Evolutionary conservation across 1,140 invertebrate genomes (phyloP), one percentile per base, ranked within the genome.

Genomic region (Cardiocondyla obscurior): DNA sequence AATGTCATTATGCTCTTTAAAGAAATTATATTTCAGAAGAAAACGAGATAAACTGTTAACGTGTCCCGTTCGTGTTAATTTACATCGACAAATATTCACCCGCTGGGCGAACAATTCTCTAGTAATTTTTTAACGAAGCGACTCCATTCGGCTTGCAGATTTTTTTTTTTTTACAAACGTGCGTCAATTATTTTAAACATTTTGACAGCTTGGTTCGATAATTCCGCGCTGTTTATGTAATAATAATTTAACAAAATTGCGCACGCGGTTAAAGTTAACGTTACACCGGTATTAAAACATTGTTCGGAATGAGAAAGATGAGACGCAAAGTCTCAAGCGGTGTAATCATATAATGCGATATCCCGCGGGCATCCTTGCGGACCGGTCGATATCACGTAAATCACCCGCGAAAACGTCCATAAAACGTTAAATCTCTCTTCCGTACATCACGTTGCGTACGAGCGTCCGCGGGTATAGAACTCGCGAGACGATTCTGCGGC

Each of bases 401-500:
- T 85, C 79, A 73, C 12, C 22, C 25, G 69, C 7, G 22, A 25
- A 46, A 67, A 62, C 55, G 53, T 60, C n/a, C 70, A 77, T 83
- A 85, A 85, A 83, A 83, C 53, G 39, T 36, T 33, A 33, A 22
- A 69, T 30, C 81, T 70, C 33, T 76, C 64, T 69, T 83, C 72
- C 46, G 46, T 57, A 33, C 51, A 28, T 12, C 33, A 69, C 46
- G 33, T 33, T 67, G 74, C 22, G 22, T 76, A 33, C 33, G 22
- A 77, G 22, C 46, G 28, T 69, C 16, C 53, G 53, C 28, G 49
- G 3, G 42, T n/a, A 60, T 22, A 12, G 7, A 82, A 53, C 30
- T 53, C 46, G 22, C 44, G 28, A 55, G 30, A 58, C 30, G 53
- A 46, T 62, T 83, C n/a, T 36, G 64, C 33, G 44, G 44, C 30